Evolutionary conservation across 2,113 vertebrate species (phyloP).

Genomic region (Gyps fulvus): DNA sequence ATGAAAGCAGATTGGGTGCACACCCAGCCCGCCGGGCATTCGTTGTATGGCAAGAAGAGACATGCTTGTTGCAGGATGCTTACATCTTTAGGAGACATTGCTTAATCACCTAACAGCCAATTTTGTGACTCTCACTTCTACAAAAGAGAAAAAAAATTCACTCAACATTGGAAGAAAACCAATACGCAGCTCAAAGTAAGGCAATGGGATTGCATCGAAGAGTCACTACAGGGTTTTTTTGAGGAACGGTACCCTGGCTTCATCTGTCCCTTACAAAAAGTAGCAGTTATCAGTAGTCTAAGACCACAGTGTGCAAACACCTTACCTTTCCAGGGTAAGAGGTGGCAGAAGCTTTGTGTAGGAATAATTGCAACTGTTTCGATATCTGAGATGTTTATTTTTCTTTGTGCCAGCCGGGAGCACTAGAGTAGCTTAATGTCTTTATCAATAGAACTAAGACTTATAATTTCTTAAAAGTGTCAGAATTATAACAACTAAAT

Average conservation of each 20-base stretch:
- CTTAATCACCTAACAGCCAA: neutral
- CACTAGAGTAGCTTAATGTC: neutral
- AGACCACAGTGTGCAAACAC: neutral
- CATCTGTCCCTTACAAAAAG: neutral
- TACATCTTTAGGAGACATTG: neutral
- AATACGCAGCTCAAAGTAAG: neutral
- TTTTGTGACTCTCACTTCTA: neutral
- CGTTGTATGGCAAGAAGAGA: neutral
- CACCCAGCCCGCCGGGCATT: neutral
- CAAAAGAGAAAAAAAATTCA: neutral
- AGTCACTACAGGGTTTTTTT: neutral
- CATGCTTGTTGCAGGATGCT: neutral
- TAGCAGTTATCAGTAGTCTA: neutral
- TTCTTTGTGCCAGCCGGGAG: neutral
- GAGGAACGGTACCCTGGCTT: neutral
- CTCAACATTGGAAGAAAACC: fast-evolving
- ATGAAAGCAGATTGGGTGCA: neutral
- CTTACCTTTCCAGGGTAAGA: neutral
- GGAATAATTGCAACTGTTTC: neutral
- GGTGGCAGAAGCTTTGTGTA: neutral
- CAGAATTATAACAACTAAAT: neutral
- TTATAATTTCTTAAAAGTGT: neutral
- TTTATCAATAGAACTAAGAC: neutral
- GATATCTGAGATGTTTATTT: neutral
- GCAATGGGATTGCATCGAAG: neutral